phyloP scores from a whole-genome alignment of 2,113 vertebrate genomes.

The Varanus salvator region DNA sequence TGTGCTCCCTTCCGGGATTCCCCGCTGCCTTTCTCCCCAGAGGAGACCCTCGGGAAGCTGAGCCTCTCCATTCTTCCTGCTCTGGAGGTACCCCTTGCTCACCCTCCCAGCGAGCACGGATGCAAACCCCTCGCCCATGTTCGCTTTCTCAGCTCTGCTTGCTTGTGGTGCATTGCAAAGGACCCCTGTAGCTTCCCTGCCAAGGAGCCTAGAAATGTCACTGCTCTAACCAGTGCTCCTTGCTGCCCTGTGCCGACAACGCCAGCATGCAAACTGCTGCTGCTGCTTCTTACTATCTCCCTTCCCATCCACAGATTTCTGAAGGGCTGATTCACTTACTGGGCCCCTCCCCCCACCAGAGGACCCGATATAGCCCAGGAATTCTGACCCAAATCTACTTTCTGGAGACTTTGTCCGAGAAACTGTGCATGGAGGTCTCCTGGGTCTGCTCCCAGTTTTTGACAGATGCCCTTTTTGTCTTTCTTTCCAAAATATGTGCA shows the following conservation, averaged over 20 bases:
- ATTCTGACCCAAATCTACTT: background rate
- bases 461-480: background rate
- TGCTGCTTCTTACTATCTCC: fast-evolving
- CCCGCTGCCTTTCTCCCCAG: background rate
- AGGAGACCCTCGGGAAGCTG: background rate
- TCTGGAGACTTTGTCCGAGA: too few relatives aligned
- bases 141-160: background rate
- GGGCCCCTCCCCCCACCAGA: too few relatives aligned
- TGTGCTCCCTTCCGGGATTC: background rate
- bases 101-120: background rate
- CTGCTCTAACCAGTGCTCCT: background rate
- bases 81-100: background rate
- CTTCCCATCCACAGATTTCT: too few relatives aligned
- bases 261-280: too few relatives aligned
- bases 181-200: background rate
- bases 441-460: background rate
- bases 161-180: too few relatives aligned
- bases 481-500: background rate
- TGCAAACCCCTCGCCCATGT: background rate
- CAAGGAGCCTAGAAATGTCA: background rate
- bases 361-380: background rate
- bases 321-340: background rate
- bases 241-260: background rate
- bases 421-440: background rate
- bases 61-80: background rate